Evolutionary conservation across 2,888 invertebrate genomes (phyloP), one percentile per base, ranked within the genome.

Genomic region (Zhuqinia jingwanae): DNA sequence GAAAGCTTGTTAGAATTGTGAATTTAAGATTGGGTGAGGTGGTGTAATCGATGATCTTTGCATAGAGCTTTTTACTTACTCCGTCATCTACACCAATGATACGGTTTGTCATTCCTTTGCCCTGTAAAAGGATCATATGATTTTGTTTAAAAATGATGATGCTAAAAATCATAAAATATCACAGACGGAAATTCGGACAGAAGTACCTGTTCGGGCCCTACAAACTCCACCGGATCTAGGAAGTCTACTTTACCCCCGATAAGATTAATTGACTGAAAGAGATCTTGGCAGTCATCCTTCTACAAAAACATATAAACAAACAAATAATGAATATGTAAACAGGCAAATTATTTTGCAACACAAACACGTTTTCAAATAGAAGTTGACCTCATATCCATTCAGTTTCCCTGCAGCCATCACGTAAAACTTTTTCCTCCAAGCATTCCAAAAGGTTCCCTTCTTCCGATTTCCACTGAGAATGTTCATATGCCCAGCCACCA

Each of bases 341-440:
- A n/a, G n/a, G n/a, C n/a, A n/a, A n/a, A n/a, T n/a, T n/a, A n/a
- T n/a, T n/a, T n/a, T n/a, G n/a, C n/a, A n/a, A n/a, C n/a, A n/a
- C n/a, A n/a, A n/a, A n/a, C n/a, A n/a, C n/a, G n/a, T n/a, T n/a
- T n/a, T n/a, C n/a, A n/a, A n/a, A n/a, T n/a, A n/a, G n/a, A n/a
- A 56, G 10, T 5, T 30, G 27, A 90, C 90, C 82, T 90, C 90
- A 76, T 89, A 90, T 63, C 89, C 89, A 56, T 85, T 89, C 6
- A 91, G 81, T 76, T 90, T 90, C 47, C 90, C 91, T 50, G 89
- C 15, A 17, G 80, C 63, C 6, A 90, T 87, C 2, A 91, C 89
- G 77, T 94, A 94, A 91, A 93, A 94, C 87, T 93, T 92, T 76
- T 93, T 92, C 90, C 94, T 94, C 94, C 94, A 94, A 5, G 94